Base-by-base conservation (phyloP, 2,113 vertebrate species). In the Todiramphus saurophagus region DNA sequence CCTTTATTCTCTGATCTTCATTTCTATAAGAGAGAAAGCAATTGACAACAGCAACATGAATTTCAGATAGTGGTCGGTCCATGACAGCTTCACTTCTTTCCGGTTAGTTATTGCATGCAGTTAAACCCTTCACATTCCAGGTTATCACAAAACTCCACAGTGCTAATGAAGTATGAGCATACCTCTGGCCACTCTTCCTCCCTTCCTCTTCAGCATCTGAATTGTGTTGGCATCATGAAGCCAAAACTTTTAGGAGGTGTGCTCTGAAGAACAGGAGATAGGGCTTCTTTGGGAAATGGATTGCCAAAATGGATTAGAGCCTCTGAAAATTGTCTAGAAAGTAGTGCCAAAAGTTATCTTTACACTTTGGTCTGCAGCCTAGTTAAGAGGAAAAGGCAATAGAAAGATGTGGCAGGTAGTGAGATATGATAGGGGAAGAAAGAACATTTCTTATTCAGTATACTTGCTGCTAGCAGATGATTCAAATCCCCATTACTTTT, bases 21-120 rank as follows among this genome's bases (percentile, higher is more conserved):
- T 85, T 75, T 62, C 11, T 16, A 0, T 14, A 16, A 1, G 3
- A 35, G 27, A n/a, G 4, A 35, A 63, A 55, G 21, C 35, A 63
- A 13, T 33, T 9, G 7, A 24, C 16, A 58, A 24, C 16, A 37
- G 23, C 39, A 19, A 1, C 59, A 20, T 75, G 46, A 69, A 28
- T 77, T 89, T 46, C 0, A 0, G 25, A n/a, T 48, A 48, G 27
- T 0, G 1, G 66, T 80, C 0, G 0, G 20, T 72, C n/a, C 41
- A 2, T 17, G 77, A 23, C 46, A 73, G 16, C 53, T n/a, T 63
- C 62, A 16, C 55, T 43, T 67, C 33, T 51, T 25, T 68, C 53
- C 9, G 9, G 51, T 58, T 70, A 51, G 27, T 50, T 70, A 43
- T n/a, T 62, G 41, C 23, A 23, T 48, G 41, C 33, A 24, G 23